A percentile compares a stretch with the other conserved stretches of the same genome.
Evolutionary conservation across 2,113 vertebrate species (phyloP).

Genomic region (Hydrochoerus hydrochaeris): DNA sequence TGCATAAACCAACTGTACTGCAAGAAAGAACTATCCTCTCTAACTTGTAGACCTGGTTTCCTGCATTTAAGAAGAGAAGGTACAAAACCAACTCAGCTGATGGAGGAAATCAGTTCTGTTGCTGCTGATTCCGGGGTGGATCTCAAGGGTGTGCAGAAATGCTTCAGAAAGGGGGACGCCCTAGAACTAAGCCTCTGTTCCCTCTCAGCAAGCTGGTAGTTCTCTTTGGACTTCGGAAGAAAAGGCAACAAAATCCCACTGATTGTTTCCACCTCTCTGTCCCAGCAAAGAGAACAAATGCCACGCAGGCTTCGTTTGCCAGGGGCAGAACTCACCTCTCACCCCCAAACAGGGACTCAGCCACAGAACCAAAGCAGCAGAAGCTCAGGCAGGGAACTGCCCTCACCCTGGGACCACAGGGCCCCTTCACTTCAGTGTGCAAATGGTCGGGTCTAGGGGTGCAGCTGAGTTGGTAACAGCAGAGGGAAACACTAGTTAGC

Average conservation of each 20-base stretch:
- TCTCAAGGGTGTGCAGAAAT: neutral
- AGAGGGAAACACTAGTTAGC: neutral
- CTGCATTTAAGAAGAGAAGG: neutral
- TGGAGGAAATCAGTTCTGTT: neutral
- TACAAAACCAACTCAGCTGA: neutral
- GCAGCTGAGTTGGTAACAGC: too few relatives aligned
- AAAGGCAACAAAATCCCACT: neutral
- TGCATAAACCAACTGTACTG: neutral
- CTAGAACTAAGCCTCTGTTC: neutral
- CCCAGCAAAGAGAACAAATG: neutral
- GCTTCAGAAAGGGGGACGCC: conserved; percentile 26
- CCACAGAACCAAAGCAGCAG: neutral
- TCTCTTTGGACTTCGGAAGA: neutral
- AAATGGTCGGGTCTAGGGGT: neutral
- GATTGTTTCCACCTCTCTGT: neutral
- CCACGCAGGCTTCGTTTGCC: neutral
- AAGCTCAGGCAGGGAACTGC: neutral
- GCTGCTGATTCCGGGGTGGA: conserved; percentile 1
- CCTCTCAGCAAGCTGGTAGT: neutral
- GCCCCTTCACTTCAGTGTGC: neutral
- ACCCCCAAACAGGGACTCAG: neutral
- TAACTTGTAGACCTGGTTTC: neutral
- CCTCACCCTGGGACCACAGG: neutral
- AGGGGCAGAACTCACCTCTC: neutral
- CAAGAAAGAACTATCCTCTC: neutral